Conservation (phyloP, 2,113 vertebrate genomes). For the Cyprinodon tularosa region DNA sequence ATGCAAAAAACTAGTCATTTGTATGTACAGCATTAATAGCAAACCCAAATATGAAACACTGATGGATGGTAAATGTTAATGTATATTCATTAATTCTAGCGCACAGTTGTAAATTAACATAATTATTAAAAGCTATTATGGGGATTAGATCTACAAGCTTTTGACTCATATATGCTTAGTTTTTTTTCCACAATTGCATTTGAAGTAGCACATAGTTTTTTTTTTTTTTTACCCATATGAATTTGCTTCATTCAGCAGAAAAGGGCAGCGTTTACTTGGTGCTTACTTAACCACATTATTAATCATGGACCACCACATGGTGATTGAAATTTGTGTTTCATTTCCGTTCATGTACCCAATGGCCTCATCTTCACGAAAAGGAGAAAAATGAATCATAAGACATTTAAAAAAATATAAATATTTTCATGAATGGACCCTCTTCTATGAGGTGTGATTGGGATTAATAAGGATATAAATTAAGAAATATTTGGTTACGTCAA, state of each 20-base stretch:
- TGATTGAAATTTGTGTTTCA: constrained; percentile 72
- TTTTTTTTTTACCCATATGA: background rate
- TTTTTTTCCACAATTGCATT: background rate
- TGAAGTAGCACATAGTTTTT: background rate
- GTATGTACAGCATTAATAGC: background rate
- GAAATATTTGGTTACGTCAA: constrained; percentile 26
- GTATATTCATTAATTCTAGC: background rate
- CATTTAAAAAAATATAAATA: constrained; percentile 47
- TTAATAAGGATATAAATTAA: constrained; percentile 38
- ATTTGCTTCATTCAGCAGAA: constrained; percentile 13
- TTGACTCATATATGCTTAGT: background rate
- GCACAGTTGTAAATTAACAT: background rate
- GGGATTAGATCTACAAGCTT: background rate
- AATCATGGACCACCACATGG: constrained; percentile 35
- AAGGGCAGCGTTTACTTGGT: constrained; percentile 35
- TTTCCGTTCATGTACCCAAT: constrained; percentile 63
- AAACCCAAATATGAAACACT: background rate
- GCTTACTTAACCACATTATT: constrained; percentile 45
- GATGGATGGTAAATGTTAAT: background rate
- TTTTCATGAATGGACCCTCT: constrained; percentile 17
- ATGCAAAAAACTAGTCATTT: background rate
- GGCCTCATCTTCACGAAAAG: constrained; percentile 35
- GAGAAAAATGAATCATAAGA: constrained; percentile 67
- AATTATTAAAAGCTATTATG: background rate
- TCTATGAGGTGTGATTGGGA: constrained; percentile 31